Conservation (phyloP, 2,113 vertebrate species). For the Dasyornis broadbenti region DNA sequence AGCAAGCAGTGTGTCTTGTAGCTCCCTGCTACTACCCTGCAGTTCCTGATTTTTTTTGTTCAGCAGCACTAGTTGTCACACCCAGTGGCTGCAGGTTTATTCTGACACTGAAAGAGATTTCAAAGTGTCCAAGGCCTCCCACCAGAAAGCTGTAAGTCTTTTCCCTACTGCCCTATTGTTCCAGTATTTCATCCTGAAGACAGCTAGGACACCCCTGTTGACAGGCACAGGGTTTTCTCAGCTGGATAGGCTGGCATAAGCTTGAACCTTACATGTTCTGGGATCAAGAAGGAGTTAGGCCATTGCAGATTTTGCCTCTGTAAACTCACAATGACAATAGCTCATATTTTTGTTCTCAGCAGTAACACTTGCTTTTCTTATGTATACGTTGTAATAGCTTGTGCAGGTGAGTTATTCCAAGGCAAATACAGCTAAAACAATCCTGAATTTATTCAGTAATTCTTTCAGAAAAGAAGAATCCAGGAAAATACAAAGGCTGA, state of each 20-base stretch:
- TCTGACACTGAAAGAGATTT: neutral
- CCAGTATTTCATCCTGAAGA: neutral
- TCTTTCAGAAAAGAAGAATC: neutral
- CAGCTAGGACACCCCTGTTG: neutral
- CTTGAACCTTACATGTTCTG: neutral
- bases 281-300: neutral
- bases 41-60: neutral
- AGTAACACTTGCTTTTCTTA: neutral
- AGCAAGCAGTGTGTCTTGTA: neutral
- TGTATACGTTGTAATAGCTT: neutral
- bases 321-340: neutral
- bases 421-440: neutral
- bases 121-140: neutral
- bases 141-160: neutral
- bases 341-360: neutral
- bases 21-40: neutral
- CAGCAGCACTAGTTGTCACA: neutral
- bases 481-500: neutral
- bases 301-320: neutral
- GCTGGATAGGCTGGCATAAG: neutral
- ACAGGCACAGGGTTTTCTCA: neutral
- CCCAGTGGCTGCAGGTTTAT: neutral
- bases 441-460: neutral
- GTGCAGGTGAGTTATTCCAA: neutral
- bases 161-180: neutral